These are phyloP conservation scores for Malachius bipustulatus DNA, from an alignment of 2,888 invertebrate species.

Conservation along the genomic window DNA sequence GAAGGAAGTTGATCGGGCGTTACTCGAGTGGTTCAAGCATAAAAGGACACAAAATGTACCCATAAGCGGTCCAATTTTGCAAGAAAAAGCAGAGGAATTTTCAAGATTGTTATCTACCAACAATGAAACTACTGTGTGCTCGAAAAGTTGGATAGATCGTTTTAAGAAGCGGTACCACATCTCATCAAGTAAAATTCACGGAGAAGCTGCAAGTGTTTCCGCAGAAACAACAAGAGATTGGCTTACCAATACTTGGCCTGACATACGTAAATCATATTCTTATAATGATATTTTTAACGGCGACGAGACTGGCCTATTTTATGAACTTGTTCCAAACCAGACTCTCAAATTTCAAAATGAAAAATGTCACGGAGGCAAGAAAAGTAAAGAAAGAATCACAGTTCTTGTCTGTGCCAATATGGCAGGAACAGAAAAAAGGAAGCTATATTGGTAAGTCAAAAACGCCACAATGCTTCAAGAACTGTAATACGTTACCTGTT, in stretches of 20 bases:
- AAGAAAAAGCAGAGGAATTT: constrained; percentile 3
- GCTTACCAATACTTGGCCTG: constrained; percentile 13
- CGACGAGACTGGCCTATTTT: constrained; percentile 12
- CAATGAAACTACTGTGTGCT: neutral
- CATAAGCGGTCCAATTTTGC: constrained; percentile 1
- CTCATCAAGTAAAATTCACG: constrained; percentile 21
- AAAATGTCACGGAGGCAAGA: too few relatives aligned
- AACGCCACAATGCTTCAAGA: too few relatives aligned
- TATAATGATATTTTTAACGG: constrained; percentile 12
- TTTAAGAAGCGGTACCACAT: constrained; percentile 21
- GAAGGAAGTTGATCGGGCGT: constrained; percentile 2
- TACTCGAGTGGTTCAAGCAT: constrained; percentile 1
- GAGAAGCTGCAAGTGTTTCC: constrained; percentile 21
- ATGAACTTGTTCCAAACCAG: constrained; percentile 9
- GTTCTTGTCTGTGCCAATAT: too few relatives aligned
- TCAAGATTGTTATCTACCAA: neutral
- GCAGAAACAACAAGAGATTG: constrained; percentile 18
- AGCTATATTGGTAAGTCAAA: too few relatives aligned
- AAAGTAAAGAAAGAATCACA: too few relatives aligned
- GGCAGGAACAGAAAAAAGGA: too few relatives aligned
- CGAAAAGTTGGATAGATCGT: constrained; percentile 19
- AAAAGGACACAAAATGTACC: neutral
- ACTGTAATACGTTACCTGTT: too few relatives aligned
- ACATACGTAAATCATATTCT: constrained; percentile 5
- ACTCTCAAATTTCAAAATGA: too few relatives aligned